These are phyloP conservation scores for Chironex yamaguchii DNA, from an alignment of 30 jellyfish, hydroid and myxozoan genomes.

Conservation along the genomic window DNA sequence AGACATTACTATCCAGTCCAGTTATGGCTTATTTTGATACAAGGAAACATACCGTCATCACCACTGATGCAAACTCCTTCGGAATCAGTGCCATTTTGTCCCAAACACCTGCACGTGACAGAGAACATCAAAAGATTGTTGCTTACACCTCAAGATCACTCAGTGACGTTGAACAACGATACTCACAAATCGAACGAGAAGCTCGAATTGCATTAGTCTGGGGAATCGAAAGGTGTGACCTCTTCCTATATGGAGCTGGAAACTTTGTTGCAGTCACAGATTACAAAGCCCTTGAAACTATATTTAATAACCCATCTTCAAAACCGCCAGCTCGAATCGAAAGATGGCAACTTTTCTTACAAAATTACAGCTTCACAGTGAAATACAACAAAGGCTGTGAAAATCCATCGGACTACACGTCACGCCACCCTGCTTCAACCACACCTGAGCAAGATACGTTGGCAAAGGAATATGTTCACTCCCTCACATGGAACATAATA, in stretches of 20 bases:
- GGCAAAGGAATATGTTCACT: slow-evolving; percentile 23
- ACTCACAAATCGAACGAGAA: slow-evolving; percentile 45
- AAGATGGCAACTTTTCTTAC: slow-evolving; percentile 3
- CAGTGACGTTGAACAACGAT: slow-evolving; percentile 39
- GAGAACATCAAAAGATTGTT: not conserved
- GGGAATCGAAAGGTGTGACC: slow-evolving; percentile 3
- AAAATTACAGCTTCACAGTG: slow-evolving; percentile 12
- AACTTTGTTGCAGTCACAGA: not conserved
- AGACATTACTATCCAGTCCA: slow-evolving; percentile 25
- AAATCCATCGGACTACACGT: slow-evolving; percentile 12
- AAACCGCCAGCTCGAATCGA: slow-evolving; percentile 16
- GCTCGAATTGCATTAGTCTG: slow-evolving; percentile 17
- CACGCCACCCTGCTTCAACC: slow-evolving; percentile 45
- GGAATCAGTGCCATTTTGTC: no score
- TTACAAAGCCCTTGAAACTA: slow-evolving; percentile 6
- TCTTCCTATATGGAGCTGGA: slow-evolving; percentile 14
- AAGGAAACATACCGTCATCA: slow-evolving; percentile 5
- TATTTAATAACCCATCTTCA: not conserved
- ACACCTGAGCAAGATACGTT: slow-evolving; percentile 48
- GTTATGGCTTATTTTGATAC: slow-evolving; percentile 52
- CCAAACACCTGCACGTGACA: no score
- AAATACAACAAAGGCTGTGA: not conserved
- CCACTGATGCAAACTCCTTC: slow-evolving; percentile 63
- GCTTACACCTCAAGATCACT: slow-evolving; percentile 32
- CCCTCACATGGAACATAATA: slow-evolving; percentile 4